Evolutionary conservation across 2,888 invertebrate genomes (phyloP), one percentile per base, ranked within the genome.

Genomic region (Monochamus alternatus): DNA sequence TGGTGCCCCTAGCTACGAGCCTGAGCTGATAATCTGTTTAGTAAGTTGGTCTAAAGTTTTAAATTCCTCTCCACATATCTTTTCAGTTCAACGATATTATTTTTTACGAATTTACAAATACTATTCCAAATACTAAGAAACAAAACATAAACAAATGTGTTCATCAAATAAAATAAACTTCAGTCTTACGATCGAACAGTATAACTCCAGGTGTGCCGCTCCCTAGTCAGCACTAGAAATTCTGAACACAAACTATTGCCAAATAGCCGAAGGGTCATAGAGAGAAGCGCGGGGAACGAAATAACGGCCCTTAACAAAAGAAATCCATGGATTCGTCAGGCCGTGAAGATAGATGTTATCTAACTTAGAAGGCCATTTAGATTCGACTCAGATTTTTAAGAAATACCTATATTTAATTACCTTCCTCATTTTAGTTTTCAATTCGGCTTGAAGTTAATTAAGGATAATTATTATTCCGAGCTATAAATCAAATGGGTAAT

Each of bases 241-340:
- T 69, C 69, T 69, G 60, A 69, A 43, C 60, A 62, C 60, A 74
- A 77, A 76, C 78, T 80, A 80, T 81, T 80, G 82, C 78, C 80
- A 82, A 81, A 82, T 80, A 81, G 80, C 80, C 80, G 75, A 78
- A 81, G 80, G 81, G 80, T 78, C 78, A 65, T 44, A 78, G 81
- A 64, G 81, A 75, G 75, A 76, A 69, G 78, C 79, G 75, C 74
- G 81, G 78, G 79, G 78, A 73, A 75, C 76, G 81, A 81, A 84
- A 86, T 86, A 86, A 85, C 86, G 85, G 86, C 85, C 82, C 82
- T 81, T 81, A 83, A 87, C 86, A 87, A 87, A 87, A 86, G 86
- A 84, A 86, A 85, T 85, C 83, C 84, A 84, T 84, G 83, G 85
- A 86, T 85, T 84, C 85, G 83, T 81, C 84, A 82, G 84, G 75